These are phyloP conservation scores for Latrodectus hesperus DNA, from an alignment of 2,888 invertebrate genomes.

Conservation along the genomic window DNA sequence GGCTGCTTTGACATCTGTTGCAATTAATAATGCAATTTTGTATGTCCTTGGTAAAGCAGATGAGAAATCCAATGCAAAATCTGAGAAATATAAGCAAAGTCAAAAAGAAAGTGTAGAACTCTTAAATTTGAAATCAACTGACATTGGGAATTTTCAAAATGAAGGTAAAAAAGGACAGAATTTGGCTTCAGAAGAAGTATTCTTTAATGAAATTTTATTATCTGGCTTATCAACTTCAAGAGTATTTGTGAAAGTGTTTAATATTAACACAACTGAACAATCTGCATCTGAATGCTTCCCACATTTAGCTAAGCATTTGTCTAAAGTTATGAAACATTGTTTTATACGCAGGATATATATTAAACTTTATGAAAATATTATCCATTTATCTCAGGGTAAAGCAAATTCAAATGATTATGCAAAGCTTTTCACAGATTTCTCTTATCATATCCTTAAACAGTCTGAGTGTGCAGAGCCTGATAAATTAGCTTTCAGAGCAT, in stretches of 20 bases:
- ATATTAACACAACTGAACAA: slow-evolving; percentile 18
- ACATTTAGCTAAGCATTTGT: slow-evolving; percentile 18
- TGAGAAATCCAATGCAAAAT: slow-evolving; percentile 11
- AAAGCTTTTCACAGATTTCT: slow-evolving; percentile 39
- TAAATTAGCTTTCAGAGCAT: slow-evolving; percentile 33
- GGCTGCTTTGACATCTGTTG: slow-evolving; percentile 45
- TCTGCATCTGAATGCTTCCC: slow-evolving; percentile 37
- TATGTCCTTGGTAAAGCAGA: slow-evolving; percentile 34
- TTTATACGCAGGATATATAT: slow-evolving; percentile 33
- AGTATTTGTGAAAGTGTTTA: slow-evolving; percentile 32
- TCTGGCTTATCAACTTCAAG: slow-evolving; percentile 39
- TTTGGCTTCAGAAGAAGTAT: slow-evolving; percentile 31
- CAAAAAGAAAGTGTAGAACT: background rate
- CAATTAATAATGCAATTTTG: slow-evolving; percentile 46
- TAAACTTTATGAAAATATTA: slow-evolving; percentile 26
- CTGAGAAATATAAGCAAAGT: slow-evolving; percentile 13
- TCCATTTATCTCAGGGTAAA: slow-evolving; percentile 9
- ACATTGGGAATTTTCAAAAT: background rate
- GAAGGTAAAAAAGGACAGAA: background rate
- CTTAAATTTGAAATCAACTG: background rate
- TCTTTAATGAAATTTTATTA: slow-evolving; percentile 48
- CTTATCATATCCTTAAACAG: slow-evolving; percentile 31
- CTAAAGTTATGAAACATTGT: slow-evolving; percentile 36
- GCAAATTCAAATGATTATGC: slow-evolving; percentile 25
- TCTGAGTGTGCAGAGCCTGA: slow-evolving; percentile 32